Conservation (phyloP, 1,140 invertebrate species). For the Eulimnadia texana region DNA sequence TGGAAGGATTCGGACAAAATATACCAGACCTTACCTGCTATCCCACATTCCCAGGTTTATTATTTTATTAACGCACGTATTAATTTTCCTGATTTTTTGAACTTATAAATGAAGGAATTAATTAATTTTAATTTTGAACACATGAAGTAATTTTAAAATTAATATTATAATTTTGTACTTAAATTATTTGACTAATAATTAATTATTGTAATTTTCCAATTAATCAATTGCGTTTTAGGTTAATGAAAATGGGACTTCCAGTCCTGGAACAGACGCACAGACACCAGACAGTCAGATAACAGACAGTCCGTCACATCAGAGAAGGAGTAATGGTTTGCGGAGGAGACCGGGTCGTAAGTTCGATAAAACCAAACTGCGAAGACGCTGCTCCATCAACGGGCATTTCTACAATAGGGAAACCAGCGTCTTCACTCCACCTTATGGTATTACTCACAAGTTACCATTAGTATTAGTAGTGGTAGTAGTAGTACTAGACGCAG, state of each 20-base stretch:
- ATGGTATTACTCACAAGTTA: constrained; percentile 32
- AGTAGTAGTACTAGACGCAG: too few species aligned
- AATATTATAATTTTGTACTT: too few species aligned
- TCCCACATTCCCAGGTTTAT: constrained; percentile 21
- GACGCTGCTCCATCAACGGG: constrained; percentile 72
- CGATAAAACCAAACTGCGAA: constrained; percentile 50
- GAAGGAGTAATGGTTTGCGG: constrained; percentile 45
- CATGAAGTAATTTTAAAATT: too few species aligned
- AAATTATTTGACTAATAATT: too few species aligned
- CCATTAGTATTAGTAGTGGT: neutral
- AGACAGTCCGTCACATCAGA: neutral
- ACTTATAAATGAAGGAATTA: neutral
- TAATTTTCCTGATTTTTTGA: too few species aligned
- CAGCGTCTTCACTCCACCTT: constrained; percentile 68
- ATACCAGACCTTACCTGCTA: constrained; percentile 50
- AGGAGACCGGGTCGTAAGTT: constrained; percentile 43
- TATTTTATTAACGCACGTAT: too few species aligned
- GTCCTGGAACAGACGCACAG: neutral
- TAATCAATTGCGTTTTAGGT: neutral
- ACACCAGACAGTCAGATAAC: neutral
- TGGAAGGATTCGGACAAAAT: constrained; percentile 46
- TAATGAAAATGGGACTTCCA: neutral
- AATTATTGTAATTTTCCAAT: too few species aligned
- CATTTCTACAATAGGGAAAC: constrained; percentile 79
- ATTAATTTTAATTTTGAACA: neutral